These are phyloP conservation scores for Sapayoa aenigma DNA, from an alignment of 2,113 vertebrate genomes.

Conservation along the genomic window DNA sequence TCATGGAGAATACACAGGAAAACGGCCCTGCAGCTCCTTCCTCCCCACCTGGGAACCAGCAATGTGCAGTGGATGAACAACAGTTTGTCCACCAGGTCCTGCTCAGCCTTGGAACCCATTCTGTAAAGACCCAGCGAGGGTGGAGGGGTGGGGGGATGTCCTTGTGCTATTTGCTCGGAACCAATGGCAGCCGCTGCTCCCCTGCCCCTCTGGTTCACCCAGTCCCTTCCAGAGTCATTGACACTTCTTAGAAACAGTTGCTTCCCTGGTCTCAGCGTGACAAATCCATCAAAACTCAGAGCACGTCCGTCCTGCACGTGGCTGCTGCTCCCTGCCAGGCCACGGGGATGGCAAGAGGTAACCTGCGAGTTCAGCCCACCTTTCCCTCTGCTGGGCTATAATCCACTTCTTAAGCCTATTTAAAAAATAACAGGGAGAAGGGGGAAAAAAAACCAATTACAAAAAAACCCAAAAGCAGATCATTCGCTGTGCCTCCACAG, in stretches of 20 bases:
- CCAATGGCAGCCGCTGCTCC: background rate
- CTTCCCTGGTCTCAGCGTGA: background rate
- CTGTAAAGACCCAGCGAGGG: background rate
- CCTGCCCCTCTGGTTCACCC: background rate
- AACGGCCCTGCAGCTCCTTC: background rate
- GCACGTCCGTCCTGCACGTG: rapidly evolving
- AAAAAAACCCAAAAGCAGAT: background rate
- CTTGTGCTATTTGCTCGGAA: background rate
- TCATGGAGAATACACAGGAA: background rate
- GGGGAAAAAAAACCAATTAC: background rate
- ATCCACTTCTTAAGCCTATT: background rate
- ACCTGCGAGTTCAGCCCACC: background rate
- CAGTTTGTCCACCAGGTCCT: background rate
- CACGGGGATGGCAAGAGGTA: background rate
- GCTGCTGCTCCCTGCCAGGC: background rate
- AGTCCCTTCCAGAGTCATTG: background rate
- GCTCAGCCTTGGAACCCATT: background rate
- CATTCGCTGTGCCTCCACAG: background rate
- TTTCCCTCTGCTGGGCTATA: background rate
- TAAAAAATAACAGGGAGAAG: background rate
- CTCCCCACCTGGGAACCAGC: background rate
- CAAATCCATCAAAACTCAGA: background rate
- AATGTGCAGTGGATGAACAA: background rate
- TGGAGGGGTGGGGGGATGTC: background rate
- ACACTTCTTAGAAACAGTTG: background rate